These are phyloP conservation scores for Thymelicus acteon DNA, from an alignment of 2,888 invertebrate genomes.

Conservation along the genomic window DNA sequence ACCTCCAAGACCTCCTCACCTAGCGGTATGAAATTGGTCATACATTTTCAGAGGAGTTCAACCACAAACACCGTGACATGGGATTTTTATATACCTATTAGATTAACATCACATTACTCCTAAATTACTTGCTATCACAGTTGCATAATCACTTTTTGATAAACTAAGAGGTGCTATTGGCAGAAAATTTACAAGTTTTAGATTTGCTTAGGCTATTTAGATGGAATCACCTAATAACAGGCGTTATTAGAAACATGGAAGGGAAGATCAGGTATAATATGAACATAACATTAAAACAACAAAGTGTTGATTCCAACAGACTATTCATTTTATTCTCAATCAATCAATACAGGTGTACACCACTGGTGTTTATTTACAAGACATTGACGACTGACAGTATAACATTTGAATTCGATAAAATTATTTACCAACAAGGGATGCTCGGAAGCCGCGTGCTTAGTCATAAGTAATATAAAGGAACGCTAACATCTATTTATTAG, in stretches of 20 bases:
- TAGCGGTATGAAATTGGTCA: too few species aligned
- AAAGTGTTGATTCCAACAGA: conserved; percentile 73
- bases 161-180: too few species aligned
- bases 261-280: conserved; percentile 26
- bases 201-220: too few species aligned
- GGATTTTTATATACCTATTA: too few species aligned
- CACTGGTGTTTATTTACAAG: conserved; percentile 81
- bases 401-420: conserved; percentile 51
- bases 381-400: conserved; percentile 56
- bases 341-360: conserved; percentile 75
- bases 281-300: conserved; percentile 61
- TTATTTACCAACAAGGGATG: conserved; percentile 55
- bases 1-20: too few species aligned
- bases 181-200: too few species aligned
- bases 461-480: conserved; percentile 60
- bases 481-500: conserved; percentile 53
- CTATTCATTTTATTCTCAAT: conserved; percentile 81
- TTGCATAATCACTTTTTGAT: too few species aligned
- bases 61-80: too few species aligned
- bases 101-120: too few species aligned
- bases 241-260: background rate
- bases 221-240: background rate
- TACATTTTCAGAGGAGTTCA: too few species aligned
- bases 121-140: too few species aligned
- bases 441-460: conserved; percentile 59